A percentile compares a stretch with the other conserved stretches of the same genome.
phyloP scores from a whole-genome alignment of 2,797 vertebrate species.

The Gouania willdenowi region DNA sequence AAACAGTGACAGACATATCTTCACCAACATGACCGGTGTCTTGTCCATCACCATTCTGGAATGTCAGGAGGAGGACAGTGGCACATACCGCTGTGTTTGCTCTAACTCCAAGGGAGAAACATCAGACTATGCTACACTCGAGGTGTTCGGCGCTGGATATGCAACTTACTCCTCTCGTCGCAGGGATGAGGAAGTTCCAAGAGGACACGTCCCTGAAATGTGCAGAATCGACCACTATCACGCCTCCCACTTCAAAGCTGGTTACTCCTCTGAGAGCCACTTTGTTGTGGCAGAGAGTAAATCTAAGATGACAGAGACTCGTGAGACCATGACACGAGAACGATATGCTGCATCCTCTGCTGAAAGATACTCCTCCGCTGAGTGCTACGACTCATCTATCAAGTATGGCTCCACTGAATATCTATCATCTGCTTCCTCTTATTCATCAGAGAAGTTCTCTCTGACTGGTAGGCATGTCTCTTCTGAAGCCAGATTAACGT shows the following conservation, averaged over 20 bases:
- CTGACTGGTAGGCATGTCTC: conserved; percentile 68
- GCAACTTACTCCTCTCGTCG: conserved; percentile 88
- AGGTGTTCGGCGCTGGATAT: conserved; percentile 89
- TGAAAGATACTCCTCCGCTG: conserved; percentile 26
- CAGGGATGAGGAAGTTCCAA: conserved; percentile 85
- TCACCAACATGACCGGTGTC: conserved; percentile 90
- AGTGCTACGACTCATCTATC: conserved; percentile 63
- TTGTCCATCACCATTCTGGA: conserved; percentile 88
- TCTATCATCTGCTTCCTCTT: conserved; percentile 73
- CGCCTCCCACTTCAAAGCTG: conserved; percentile 84
- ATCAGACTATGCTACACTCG: conserved; percentile 94
- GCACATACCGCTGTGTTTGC: conserved; percentile 90
- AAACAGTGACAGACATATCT: conserved; percentile 83
- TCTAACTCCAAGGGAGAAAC: conserved; percentile 94
- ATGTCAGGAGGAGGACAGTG: conserved; percentile 91
- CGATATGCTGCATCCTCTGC: conserved; percentile 72
- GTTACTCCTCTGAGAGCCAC: conserved; percentile 83
- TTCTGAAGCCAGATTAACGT: conserved; percentile 78
- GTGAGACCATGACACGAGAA: conserved; percentile 79
- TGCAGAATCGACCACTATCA: conserved; percentile 89
- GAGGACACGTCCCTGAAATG: conserved; percentile 83
- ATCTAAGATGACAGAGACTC: conserved; percentile 82
- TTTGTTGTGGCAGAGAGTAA: conserved; percentile 85
- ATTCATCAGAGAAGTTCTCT: conserved; percentile 74
- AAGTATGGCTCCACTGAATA: conserved; percentile 68